Conservation (phyloP, 1,140 invertebrate species). For the Camponotus pennsylvanicus region DNA sequence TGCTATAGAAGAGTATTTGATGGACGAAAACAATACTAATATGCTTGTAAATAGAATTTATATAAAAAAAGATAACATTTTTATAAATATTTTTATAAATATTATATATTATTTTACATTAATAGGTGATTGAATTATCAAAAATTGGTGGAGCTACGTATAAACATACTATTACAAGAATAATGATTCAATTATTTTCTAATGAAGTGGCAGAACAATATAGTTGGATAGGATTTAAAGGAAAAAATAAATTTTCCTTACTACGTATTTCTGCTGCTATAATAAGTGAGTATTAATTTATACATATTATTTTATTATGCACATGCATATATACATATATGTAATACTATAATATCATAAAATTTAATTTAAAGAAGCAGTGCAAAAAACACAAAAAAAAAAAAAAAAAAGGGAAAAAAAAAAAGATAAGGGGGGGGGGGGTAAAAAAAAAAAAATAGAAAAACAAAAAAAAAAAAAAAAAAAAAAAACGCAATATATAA, state of each 20-base stretch:
- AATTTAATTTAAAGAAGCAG: no score
- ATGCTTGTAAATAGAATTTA: slow-evolving; percentile 2
- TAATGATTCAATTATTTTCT: background rate
- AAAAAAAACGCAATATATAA: no score
- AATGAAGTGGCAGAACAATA: background rate
- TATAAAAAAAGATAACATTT: background rate
- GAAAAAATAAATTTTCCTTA: background rate
- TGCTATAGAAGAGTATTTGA: background rate
- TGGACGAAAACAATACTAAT: background rate
- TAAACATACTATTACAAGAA: background rate
- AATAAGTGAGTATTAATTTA: background rate
- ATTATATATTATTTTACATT: background rate
- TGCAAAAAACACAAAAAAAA: slow-evolving; percentile 3
- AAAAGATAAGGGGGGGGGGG: no score
- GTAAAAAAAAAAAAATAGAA: no score
- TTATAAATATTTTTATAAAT: background rate
- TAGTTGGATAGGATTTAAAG: background rate
- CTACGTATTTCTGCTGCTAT: background rate
- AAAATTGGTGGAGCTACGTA: background rate
- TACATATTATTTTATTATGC: background rate
- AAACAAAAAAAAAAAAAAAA: no score
- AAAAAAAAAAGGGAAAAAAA: no score
- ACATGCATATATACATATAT: background rate
- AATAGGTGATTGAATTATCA: background rate
- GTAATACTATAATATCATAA: background rate